Conservation (phyloP, 2,797 vertebrate species). For the Acanthis flammea region DNA sequence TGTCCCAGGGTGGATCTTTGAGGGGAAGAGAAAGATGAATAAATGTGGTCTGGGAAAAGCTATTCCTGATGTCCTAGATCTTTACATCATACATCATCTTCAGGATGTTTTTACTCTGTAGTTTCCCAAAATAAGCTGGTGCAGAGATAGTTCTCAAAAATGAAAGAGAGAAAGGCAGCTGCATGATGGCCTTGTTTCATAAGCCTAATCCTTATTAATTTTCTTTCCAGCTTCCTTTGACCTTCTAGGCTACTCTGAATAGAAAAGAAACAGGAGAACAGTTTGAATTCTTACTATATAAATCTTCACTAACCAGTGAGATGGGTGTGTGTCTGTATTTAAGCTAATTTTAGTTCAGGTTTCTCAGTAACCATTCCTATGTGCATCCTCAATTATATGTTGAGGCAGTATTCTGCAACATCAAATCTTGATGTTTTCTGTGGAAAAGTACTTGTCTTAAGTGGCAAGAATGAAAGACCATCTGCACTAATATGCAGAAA, state of each 20-base stretch:
- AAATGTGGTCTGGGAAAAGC: not conserved
- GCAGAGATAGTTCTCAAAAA: not conserved
- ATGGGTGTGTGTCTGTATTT: not conserved
- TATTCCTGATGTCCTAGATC: not conserved
- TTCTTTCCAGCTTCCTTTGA: not conserved
- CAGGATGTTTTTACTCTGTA: conserved; percentile 16
- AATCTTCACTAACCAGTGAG: not conserved
- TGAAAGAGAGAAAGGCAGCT: not conserved
- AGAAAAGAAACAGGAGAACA: not conserved
- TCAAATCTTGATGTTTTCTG: not conserved
- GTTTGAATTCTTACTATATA: not conserved
- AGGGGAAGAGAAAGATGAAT: not conserved
- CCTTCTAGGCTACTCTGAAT: not conserved
- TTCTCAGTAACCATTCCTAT: not conserved
- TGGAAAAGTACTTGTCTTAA: not conserved
- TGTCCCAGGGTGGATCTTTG: not conserved
- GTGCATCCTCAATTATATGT: not conserved
- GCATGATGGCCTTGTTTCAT: conserved; percentile 5
- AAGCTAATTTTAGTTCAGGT: not conserved
- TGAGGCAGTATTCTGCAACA: not conserved
- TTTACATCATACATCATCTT: not conserved
- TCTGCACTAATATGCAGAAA: not conserved
- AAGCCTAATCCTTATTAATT: not conserved
- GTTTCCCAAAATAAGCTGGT: conserved; percentile 40
- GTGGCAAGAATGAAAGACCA: not conserved